Base-by-base conservation (phyloP, 1,140 invertebrate species). In the Aplysia californica region DNA sequence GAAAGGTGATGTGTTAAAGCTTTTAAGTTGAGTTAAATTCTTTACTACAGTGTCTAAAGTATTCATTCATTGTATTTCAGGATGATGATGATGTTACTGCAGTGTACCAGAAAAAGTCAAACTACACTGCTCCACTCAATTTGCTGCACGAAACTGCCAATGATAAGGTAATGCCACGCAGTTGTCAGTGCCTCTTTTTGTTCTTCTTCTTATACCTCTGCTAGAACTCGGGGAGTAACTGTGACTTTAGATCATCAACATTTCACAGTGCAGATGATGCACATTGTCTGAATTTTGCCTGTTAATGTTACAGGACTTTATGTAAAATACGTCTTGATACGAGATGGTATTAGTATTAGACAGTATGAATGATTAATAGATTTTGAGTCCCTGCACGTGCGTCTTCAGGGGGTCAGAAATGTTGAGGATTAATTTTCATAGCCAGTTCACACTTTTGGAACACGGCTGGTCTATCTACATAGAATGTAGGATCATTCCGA, bases 131-230 rank as follows among this genome's bases (percentile, higher is more conserved):
- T 26, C 96, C 96, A 5, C 93, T 94, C 41, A 95, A 96, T 68
- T 90, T 97, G 33, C 91, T 98, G 4, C 97, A 97, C 91, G 96
- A 98, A 91, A 93, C 97, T 82, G 93, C 94, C 66, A 95, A 96
- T 91, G 91, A 91, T 84, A 88, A 88, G 83, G 89, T 91, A 86
- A 26, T n/a, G n/a, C n/a, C n/a, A n/a, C n/a, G n/a, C n/a, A n/a
- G n/a, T n/a, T n/a, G n/a, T n/a, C n/a, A 55, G 29, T 55, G 15
- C 38, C 36, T 21, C 23, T 55, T 55, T 29, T 0, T 76, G 21
- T 21, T 69, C 4, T 66, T 66, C 10, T 61, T 10, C 26, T n/a
- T n/a, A n/a, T n/a, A n/a, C n/a, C n/a, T n/a, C n/a, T n/a, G n/a
- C n/a, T n/a, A n/a, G n/a, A n/a, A n/a, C n/a, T n/a, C n/a, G n/a